Percentiles rank a stretch among this genome's conserved stretches.
Conservation (phyloP, 2,113 vertebrate species). For the Eonycteris spelaea region DNA sequence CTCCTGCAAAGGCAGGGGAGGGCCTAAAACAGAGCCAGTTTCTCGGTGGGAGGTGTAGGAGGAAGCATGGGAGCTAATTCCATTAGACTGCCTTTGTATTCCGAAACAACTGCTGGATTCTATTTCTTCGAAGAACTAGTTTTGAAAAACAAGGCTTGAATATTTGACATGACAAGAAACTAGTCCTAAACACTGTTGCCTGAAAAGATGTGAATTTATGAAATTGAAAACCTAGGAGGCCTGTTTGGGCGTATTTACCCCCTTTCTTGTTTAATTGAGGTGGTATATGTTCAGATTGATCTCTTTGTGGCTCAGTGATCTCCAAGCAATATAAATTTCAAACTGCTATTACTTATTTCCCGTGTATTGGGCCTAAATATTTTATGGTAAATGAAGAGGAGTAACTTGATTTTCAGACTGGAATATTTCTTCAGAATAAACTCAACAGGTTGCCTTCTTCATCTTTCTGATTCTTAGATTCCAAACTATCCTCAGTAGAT, state of each 20-base stretch:
- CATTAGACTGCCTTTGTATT: background rate
- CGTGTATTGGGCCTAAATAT: background rate
- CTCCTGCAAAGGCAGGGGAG: background rate
- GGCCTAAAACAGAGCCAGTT: background rate
- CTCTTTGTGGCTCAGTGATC: background rate
- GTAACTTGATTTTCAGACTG: background rate
- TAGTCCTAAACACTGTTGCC: background rate
- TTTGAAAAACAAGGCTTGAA: background rate
- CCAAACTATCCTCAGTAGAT: background rate
- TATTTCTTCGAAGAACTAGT: background rate
- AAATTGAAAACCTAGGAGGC: background rate
- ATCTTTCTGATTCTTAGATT: background rate
- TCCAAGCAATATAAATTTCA: background rate
- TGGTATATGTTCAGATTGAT: background rate
- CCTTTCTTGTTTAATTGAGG: background rate
- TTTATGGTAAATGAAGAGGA: background rate
- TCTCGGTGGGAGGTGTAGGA: conserved; percentile 1
- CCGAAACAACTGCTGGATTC: background rate
- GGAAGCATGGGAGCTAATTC: background rate
- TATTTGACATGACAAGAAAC: background rate
- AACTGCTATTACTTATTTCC: background rate
- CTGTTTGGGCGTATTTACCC: background rate
- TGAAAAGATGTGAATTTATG: background rate
- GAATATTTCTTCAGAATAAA: background rate
- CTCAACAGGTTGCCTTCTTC: background rate